These are phyloP conservation scores for Odontocolon sp. DNA, from an alignment of 2,888 invertebrate genomes.

Conservation along the genomic window DNA sequence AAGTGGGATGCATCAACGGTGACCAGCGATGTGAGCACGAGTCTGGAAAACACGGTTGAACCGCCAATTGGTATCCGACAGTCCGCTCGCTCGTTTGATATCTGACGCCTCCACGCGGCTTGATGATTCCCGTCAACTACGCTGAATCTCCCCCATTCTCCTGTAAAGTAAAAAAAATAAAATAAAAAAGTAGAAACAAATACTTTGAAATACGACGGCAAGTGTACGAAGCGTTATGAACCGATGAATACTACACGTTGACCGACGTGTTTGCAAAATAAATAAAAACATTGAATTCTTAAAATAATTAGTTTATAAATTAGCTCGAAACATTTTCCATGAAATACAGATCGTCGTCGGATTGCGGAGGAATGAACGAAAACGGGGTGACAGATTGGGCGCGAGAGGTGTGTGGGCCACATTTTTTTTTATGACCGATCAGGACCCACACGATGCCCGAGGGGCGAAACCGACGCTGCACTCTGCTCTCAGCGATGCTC, in stretches of 20 bases:
- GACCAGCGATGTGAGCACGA: conserved; percentile 36
- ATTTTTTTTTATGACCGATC: conserved; percentile 71
- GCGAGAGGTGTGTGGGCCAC: conserved; percentile 51
- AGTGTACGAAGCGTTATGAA: not conserved
- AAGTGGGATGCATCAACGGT: conserved; percentile 14
- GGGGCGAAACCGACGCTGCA: conserved; percentile 63
- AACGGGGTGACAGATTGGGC: conserved; percentile 47
- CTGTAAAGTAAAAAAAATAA: not conserved
- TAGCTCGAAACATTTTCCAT: not conserved
- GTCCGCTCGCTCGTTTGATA: conserved; percentile 52
- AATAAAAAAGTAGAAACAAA: not conserved
- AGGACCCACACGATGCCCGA: conserved; percentile 68
- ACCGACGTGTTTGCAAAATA: not conserved
- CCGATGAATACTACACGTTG: no score
- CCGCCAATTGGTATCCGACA: conserved; percentile 50
- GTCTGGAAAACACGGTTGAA: conserved; percentile 58
- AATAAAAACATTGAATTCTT: not conserved
- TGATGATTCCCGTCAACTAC: not conserved
- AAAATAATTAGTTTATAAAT: not conserved
- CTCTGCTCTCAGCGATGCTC: conserved; percentile 47
- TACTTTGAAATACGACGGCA: not conserved
- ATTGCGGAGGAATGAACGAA: conserved; percentile 2
- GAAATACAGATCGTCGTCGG: not conserved
- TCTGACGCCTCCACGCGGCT: conserved; percentile 41
- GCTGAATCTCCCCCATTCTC: not conserved